A percentile compares a stretch with the other conserved stretches of the same genome.
Evolutionary conservation across 2,888 invertebrate species (phyloP).

Genomic region (Pelosia muscerda): DNA sequence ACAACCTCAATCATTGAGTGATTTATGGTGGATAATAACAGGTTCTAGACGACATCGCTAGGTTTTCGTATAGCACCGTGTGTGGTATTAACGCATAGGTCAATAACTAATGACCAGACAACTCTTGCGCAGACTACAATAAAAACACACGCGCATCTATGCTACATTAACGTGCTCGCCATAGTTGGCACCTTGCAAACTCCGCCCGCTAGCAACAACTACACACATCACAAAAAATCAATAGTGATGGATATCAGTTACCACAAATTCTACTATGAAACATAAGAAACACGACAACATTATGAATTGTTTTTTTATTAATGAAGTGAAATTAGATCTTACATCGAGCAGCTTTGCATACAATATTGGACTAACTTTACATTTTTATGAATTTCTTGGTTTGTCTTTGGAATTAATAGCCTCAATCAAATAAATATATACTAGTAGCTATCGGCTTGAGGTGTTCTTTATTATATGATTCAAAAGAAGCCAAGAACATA

Average conservation of each 20-base stretch:
- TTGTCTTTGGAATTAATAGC: background rate
- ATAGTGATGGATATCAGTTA: slow-evolving; percentile 69
- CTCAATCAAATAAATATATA: background rate
- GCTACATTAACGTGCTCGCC: slow-evolving; percentile 85
- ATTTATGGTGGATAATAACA: slow-evolving; percentile 31
- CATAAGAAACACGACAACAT: background rate
- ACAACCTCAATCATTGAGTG: slow-evolving; percentile 25
- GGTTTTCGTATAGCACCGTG: slow-evolving; percentile 56
- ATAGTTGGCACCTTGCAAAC: slow-evolving; percentile 82
- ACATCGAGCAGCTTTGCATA: background rate
- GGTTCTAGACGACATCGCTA: slow-evolving; percentile 22
- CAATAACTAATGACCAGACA: slow-evolving; percentile 71
- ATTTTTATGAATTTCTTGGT: background rate
- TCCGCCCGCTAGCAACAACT: slow-evolving; percentile 76
- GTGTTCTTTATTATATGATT: slow-evolving; percentile 1
- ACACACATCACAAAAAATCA: slow-evolving; percentile 66
- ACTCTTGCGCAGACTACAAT: slow-evolving; percentile 70
- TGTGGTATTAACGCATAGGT: slow-evolving; percentile 68
- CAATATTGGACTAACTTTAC: too few relatives aligned
- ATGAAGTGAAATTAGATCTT: background rate
- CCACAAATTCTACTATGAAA: slow-evolving; percentile 54
- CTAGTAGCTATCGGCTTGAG: background rate
- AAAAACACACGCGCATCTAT: slow-evolving; percentile 73
- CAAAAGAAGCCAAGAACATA: slow-evolving; percentile 30
- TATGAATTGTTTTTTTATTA: background rate